phyloP scores from a whole-genome alignment of 2,888 invertebrate genomes.

The Serrognathus titanus region DNA sequence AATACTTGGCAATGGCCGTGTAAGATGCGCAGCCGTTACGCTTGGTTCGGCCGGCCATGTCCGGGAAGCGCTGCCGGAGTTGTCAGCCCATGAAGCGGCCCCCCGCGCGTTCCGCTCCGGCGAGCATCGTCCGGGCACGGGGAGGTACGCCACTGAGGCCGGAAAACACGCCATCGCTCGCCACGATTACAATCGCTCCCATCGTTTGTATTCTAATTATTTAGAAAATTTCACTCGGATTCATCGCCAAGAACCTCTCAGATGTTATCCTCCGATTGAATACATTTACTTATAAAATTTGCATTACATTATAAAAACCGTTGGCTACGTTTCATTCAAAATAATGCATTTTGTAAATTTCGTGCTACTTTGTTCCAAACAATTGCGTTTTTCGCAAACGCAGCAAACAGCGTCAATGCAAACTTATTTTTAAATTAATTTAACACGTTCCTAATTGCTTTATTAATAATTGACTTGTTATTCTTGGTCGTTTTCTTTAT shows the following conservation, averaged over 20 bases:
- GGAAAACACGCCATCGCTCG: not conserved
- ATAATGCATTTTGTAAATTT: too few species aligned
- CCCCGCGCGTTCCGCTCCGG: constrained; percentile 27
- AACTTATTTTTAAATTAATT: too few species aligned
- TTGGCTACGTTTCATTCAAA: too few species aligned
- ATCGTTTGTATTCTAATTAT: constrained; percentile 14
- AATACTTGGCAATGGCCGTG: constrained; percentile 24
- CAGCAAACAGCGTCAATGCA: too few species aligned
- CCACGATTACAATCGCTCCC: constrained; percentile 22
- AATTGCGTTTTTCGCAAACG: too few species aligned
- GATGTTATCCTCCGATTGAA: not conserved
- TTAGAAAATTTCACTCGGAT: constrained; percentile 2
- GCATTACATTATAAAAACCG: too few species aligned
- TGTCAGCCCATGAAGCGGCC: constrained; percentile 40
- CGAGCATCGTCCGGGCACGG: constrained; percentile 28
- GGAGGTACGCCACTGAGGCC: constrained; percentile 30
- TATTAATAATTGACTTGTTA: too few species aligned
- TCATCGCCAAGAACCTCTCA: not conserved
- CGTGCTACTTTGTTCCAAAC: too few species aligned
- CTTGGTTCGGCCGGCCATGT: constrained; percentile 36
- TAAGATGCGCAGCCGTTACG: constrained; percentile 35
- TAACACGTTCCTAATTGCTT: too few species aligned
- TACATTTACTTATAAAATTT: not conserved
- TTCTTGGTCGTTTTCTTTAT: too few species aligned
- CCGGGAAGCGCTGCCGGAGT: constrained; percentile 40